phyloP scores from a whole-genome alignment of 1,140 invertebrate species.

The Spodoptera frugiperda region DNA sequence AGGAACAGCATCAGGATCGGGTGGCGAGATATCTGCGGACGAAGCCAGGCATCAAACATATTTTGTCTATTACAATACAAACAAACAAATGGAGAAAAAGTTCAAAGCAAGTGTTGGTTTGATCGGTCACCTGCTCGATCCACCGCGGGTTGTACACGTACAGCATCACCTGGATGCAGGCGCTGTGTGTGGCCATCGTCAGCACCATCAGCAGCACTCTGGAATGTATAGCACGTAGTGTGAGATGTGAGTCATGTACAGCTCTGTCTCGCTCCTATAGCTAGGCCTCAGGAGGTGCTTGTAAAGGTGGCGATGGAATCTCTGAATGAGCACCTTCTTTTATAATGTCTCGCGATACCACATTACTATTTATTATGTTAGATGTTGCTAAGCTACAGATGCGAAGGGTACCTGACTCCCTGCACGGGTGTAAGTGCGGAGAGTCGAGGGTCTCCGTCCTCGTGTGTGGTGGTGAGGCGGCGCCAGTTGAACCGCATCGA shows the following conservation, averaged over 20 bases:
- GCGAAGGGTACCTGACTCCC: constrained; percentile 56
- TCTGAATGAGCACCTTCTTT: not conserved
- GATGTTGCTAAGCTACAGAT: not conserved
- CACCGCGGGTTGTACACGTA: constrained; percentile 60
- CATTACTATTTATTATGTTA: no score
- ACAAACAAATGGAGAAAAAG: no score
- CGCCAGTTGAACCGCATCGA: constrained; percentile 65
- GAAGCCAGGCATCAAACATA: no score
- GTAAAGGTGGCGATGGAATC: not conserved
- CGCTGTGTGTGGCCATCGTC: constrained; percentile 57
- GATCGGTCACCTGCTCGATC: constrained; percentile 60
- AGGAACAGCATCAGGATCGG: constrained; percentile 56
- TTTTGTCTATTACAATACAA: not conserved
- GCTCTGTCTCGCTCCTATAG: no score
- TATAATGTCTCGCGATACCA: no score
- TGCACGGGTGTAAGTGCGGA: constrained; percentile 59
- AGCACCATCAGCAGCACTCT: constrained; percentile 62
- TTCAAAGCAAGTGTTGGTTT: not conserved
- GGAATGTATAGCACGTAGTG: not conserved
- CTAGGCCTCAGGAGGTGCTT: no score
- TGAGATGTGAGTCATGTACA: no score
- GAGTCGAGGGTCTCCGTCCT: constrained; percentile 63
- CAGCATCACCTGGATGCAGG: constrained; percentile 56
- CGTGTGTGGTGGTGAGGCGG: constrained; percentile 56
- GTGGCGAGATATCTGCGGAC: constrained; percentile 51